Conservation (phyloP, 1,140 invertebrate species). For the Luehdorfia chinensis region DNA sequence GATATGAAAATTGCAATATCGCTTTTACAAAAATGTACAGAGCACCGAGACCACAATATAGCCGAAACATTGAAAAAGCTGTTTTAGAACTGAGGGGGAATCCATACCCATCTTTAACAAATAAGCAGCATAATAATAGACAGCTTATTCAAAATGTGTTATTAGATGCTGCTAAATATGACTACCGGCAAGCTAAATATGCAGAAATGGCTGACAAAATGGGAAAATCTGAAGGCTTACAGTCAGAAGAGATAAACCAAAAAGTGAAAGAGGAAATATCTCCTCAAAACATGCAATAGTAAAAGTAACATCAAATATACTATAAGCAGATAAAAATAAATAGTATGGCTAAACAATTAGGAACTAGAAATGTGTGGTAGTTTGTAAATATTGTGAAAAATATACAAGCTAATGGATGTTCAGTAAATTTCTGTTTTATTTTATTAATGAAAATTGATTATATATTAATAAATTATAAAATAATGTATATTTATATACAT, state of each 20-base stretch:
- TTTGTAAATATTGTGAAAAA: too few species aligned
- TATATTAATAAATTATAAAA: too few species aligned
- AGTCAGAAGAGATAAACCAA: slow-evolving; percentile 12
- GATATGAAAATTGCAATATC: slow-evolving; percentile 84
- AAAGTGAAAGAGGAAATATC: neutral
- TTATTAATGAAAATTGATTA: too few species aligned
- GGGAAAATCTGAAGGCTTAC: slow-evolving; percentile 31
- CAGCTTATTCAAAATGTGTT: slow-evolving; percentile 84
- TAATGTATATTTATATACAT: too few species aligned
- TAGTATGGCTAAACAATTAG: too few species aligned
- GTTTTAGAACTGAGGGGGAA: slow-evolving; percentile 90
- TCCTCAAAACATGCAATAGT: too few species aligned
- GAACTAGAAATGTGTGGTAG: neutral
- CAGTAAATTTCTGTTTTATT: too few species aligned
- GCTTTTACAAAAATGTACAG: slow-evolving; percentile 86
- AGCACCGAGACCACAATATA: slow-evolving; percentile 81
- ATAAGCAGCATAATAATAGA: slow-evolving; percentile 77
- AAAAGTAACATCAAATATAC: too few species aligned
- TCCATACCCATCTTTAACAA: slow-evolving; percentile 80
- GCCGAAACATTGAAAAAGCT: slow-evolving; percentile 69
- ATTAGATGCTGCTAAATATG: slow-evolving; percentile 84
- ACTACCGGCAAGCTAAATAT: slow-evolving; percentile 77
- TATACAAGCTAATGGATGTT: too few species aligned
- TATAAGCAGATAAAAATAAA: too few species aligned
- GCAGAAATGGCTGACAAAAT: slow-evolving; percentile 69